Conservation (phyloP, 2,797 vertebrate species). For the Enoplosus armatus region DNA sequence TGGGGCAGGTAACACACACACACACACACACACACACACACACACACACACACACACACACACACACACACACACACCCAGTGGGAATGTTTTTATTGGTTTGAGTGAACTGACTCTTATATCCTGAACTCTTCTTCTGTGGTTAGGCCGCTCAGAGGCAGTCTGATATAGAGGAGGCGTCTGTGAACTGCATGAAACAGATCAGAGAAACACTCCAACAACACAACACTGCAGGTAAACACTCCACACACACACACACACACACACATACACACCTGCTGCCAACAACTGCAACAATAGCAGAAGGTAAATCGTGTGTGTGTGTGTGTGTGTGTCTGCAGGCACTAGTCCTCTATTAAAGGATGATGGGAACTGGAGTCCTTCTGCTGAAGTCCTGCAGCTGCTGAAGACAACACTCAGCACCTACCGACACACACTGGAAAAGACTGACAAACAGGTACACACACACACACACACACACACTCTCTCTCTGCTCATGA, state of each 20-base stretch:
- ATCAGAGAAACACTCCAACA: slow-evolving; percentile 46
- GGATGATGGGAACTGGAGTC: slow-evolving; percentile 56
- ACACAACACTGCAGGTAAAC: neutral
- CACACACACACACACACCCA: neutral
- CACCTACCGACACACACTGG: slow-evolving; percentile 46
- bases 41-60: slow-evolving; percentile 14
- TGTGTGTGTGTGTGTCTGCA: slow-evolving; percentile 24
- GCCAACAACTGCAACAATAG: neutral
- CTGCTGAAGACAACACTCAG: slow-evolving; percentile 52
- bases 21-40: slow-evolving; percentile 22
- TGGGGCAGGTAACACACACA: slow-evolving; percentile 62
- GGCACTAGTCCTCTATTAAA: slow-evolving; percentile 34
- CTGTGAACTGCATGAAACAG: neutral
- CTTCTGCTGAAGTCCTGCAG: slow-evolving; percentile 41
- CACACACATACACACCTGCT: slow-evolving; percentile 3
- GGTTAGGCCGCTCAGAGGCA: slow-evolving; percentile 32
- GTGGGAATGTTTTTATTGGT: neutral
- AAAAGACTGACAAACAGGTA: slow-evolving; percentile 54
- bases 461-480: neutral
- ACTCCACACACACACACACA: neutral
- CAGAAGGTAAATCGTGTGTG: neutral
- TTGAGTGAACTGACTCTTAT: neutral
- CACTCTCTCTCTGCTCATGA: neutral
- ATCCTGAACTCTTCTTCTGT: neutral
- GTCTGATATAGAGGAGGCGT: slow-evolving; percentile 10